Conservation (phyloP, 2,888 invertebrate genomes). For the Mimachlamys varia region DNA sequence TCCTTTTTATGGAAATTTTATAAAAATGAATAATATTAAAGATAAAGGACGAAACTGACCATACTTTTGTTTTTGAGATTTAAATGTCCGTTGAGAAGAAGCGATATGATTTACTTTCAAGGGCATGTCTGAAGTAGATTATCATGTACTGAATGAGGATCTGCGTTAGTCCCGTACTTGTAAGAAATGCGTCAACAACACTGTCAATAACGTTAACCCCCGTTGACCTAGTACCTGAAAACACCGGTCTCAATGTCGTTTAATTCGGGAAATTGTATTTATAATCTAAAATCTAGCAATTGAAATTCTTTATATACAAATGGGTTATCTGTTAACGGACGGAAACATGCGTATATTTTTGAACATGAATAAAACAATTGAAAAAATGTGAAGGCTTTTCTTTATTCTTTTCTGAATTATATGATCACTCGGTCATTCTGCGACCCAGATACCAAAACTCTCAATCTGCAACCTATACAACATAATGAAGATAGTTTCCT, state of each 20-base stretch:
- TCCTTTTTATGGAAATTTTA: background rate
- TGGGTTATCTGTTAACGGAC: too few relatives aligned
- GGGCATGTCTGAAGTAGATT: constrained; percentile 24
- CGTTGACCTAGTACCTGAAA: background rate
- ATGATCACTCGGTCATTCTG: too few relatives aligned
- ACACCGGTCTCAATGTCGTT: background rate
- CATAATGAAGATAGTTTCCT: too few relatives aligned
- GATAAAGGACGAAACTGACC: background rate
- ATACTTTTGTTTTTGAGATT: background rate
- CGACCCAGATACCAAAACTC: too few relatives aligned
- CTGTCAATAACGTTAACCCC: background rate
- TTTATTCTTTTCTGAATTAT: too few relatives aligned
- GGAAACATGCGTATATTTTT: too few relatives aligned
- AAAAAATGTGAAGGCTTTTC: too few relatives aligned
- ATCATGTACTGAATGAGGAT: background rate
- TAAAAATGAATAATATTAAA: background rate
- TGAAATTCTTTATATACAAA: too few relatives aligned
- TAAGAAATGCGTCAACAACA: background rate
- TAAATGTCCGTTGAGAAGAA: background rate
- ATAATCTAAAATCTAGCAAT: too few relatives aligned
- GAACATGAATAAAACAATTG: too few relatives aligned
- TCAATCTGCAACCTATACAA: too few relatives aligned
- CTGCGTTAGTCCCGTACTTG: background rate
- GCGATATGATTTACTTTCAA: background rate
- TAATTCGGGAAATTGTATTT: background rate